A percentile compares a stretch with the other conserved stretches of the same genome.
phyloP scores from a whole-genome alignment of 2,888 invertebrate genomes.

The Drosophila pseudotalamancana region DNA sequence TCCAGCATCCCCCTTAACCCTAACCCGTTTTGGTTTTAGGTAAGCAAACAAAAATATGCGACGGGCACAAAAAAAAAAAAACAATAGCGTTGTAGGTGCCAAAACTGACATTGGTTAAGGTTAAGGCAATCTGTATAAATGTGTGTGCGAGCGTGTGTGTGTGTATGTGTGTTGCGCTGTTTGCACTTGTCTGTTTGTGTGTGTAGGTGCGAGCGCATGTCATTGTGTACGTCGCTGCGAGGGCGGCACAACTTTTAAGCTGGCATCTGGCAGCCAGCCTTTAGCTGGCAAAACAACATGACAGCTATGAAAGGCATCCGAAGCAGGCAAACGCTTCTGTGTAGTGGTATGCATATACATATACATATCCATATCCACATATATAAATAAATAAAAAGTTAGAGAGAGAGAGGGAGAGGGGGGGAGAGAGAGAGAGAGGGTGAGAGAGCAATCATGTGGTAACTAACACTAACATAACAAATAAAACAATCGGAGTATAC shows the following conservation, averaged over 20 bases:
- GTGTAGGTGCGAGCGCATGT: slow-evolving; percentile 15
- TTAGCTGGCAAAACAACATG: slow-evolving; percentile 61
- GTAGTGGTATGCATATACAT: background rate
- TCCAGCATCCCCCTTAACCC: background rate
- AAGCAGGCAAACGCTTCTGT: slow-evolving; percentile 7
- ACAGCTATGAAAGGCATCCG: slow-evolving; percentile 56
- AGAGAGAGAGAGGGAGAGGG: too few species aligned
- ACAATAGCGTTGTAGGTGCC: slow-evolving; percentile 58
- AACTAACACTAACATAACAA: slow-evolving; percentile 26
- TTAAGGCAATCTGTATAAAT: slow-evolving; percentile 40
- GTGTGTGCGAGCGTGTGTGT: background rate
- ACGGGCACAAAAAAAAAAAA: slow-evolving; percentile 26
- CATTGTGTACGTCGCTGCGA: slow-evolving; percentile 29
- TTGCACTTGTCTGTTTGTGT: slow-evolving; percentile 5
- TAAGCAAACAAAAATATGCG: slow-evolving; percentile 62
- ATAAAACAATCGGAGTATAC: slow-evolving; percentile 31
- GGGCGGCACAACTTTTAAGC: slow-evolving; percentile 54
- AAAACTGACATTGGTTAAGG: slow-evolving; percentile 70
- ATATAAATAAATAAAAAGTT: too few species aligned
- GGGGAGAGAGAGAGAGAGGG: too few species aligned
- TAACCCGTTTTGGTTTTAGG: slow-evolving; percentile 8
- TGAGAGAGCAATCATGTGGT: slow-evolving; percentile 29
- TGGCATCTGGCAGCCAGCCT: slow-evolving; percentile 60
- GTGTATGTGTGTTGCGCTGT: slow-evolving; percentile 2
- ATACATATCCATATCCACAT: slow-evolving; percentile 3